phyloP scores from a whole-genome alignment of 2,797 vertebrate species.

The Diplodus puntazzo region DNA sequence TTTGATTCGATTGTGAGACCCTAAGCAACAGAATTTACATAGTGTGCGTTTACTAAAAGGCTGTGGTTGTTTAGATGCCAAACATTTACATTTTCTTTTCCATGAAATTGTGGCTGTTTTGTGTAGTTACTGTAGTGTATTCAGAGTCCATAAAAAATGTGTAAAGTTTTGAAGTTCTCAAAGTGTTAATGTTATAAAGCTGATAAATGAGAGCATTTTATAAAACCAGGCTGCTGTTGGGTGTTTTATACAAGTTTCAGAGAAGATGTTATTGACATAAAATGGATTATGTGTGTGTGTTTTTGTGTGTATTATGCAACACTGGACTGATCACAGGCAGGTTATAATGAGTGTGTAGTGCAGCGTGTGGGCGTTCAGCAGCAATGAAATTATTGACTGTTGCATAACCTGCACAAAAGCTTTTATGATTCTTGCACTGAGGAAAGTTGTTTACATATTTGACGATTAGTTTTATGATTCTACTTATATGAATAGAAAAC shows the following conservation, averaged over 20 bases:
- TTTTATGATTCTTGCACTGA: conserved; percentile 41
- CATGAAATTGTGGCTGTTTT: background rate
- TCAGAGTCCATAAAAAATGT: background rate
- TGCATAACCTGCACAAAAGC: conserved; percentile 42
- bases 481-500: conserved; percentile 50
- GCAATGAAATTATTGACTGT: conserved; percentile 43
- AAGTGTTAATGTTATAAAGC: conserved; percentile 34
- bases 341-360: conserved; percentile 18
- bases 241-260: conserved; percentile 50
- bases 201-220: conserved; percentile 34
- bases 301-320: conserved; percentile 48
- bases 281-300: conserved; percentile 47
- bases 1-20: too few relatives aligned
- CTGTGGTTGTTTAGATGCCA: background rate
- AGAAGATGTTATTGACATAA: conserved; percentile 51
- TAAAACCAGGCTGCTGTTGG: conserved; percentile 22
- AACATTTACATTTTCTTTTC: background rate
- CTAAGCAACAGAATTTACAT: too few relatives aligned
- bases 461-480: conserved; percentile 58
- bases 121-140: conserved; percentile 1
- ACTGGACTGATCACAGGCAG: conserved; percentile 45
- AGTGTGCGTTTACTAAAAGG: background rate
- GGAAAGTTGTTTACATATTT: conserved; percentile 43
- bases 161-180: conserved; percentile 13
- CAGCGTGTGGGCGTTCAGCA: conserved; percentile 33